Evolutionary conservation across 1,140 invertebrate genomes (phyloP), one percentile per base, ranked within the genome.

Genomic region (Hypsibius dujardini): DNA sequence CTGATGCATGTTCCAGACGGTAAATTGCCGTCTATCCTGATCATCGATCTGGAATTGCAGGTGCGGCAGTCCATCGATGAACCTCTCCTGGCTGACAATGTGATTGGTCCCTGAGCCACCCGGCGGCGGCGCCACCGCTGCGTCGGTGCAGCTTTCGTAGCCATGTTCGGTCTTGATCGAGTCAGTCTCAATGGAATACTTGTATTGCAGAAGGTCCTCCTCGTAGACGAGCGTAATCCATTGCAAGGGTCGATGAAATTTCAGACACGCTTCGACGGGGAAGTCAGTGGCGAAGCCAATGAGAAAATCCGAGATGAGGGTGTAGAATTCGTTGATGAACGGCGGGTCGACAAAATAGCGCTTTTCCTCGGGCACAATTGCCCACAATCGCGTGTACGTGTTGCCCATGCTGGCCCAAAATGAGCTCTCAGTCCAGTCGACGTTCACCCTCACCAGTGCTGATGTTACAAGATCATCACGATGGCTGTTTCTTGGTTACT

Each of bases 301-400:
- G 45, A 67, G 3, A 67, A 67, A 67, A 67, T 67, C 62, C 12
- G 62, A 12, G 62, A 67, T 42, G 12, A 67, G 12, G 12, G 3
- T 42, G 62, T 67, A 67, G 45, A 67, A 67, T 67, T 67, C 62
- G 7, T 67, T 67, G 12, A 67, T 67, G 62, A 67, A 67, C 12
- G 62, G 62, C 62, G 62, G 62, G 42, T 67, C 62, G 42, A 67
- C 62, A 67, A 67, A 67, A 45, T 67, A 67, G 42, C 62, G 62
- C 62, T 67, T 67, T 42, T 67, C 62, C 45, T 67, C 62, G 12
- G 62, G 62, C 12, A 67, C 62, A 15, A 67, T 42, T 12, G 62
- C 62, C 62, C 62, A 67, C 45, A 67, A 45, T 15, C 62, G 62
- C 3, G 62, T 42, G 62, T 67, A 67, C 12, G 62, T 67, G 42